Evolutionary conservation across 2,888 invertebrate genomes (phyloP), one percentile per base, ranked within the genome.

Genomic region (Brenthis ino): DNA sequence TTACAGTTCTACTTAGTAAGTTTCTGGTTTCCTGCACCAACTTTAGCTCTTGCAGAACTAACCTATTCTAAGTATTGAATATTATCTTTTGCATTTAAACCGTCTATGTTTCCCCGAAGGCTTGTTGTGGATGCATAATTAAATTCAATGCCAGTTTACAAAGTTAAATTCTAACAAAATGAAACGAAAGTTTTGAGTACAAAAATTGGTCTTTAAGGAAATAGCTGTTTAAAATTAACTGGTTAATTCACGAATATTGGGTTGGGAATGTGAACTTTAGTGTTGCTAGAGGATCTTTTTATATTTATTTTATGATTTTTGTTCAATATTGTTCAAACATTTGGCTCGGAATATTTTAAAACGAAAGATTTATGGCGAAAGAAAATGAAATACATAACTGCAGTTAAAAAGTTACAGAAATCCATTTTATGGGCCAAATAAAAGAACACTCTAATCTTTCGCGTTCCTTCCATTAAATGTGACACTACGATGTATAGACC

Each of bases 401-500:
- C 11, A 43, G 37, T 43, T 50, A 28, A n/a, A 60, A 14, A n/a
- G 28, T n/a, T 37, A 60, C 48, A n/a, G 33, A 50, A 0, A 50
- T 11, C 50, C 50, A 60, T 60, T 33, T 50, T 33, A 50, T 11
- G n/a, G 50, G n/a, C 16, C 50, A 60, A 60, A 60, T 60, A 60
- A 60, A 60, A 60, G n/a, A 60, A 28, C n/a, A 24, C 51, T 63
- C 20, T 63, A 54, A 43, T 54, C 20, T 20, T 43, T 54, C 63
- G 43, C 37, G 53, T 63, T 54, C 13, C 53, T 43, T 53, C 63
- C 63, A 63, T 63, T 63, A 63, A 63, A 63, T 63, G 53, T 63
- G 63, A 63, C 63, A 63, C 54, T 43, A 54, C 63, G 63, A 63
- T 63, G 53, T 63, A 63, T 63, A 20, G 53, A 54, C 20, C 37